Base-by-base conservation (phyloP, 1,140 invertebrate genomes). In the Andrena cerasifolii region DNA sequence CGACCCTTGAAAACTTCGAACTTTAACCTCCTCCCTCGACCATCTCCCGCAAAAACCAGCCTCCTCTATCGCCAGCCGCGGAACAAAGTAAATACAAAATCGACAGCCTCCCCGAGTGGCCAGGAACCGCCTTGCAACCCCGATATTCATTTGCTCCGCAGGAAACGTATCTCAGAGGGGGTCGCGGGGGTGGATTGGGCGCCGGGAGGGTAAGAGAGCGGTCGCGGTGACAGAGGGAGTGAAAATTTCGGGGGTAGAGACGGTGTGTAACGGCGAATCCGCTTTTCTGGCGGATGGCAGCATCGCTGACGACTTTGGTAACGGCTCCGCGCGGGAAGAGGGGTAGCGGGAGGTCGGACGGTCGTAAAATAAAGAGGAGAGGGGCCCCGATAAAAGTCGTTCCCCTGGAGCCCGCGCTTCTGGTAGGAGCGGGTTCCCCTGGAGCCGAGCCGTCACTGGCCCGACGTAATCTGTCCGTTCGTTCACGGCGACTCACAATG, bases 401-500 rank as follows among this genome's bases (percentile, higher is more conserved):
- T 84, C 84, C 45, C 54, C 49, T 58, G 73, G 72, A 80, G 68
- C 62, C 31, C 53, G 33, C 53, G 58, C 49, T 43, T 21, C 75
- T 73, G 58, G 80, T 78, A 81, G 81, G 82, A 77, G 59, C 80
- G 68, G 81, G 90, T 91, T 91, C 86, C 88, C 87, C 84, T 86
- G 87, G 83, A 87, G 88, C 88, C 86, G 78, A 86, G 88, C 88
- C 89, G 90, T 91, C 89, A 90, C 89, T 92, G 89, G 89, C 89
- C 90, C 90, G 88, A 90, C 90, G 88, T 92, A 93, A 92, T 93
- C 91, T 92, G 91, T 92, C 90, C 92, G 90, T 91, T 91, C 90
- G 89, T 92, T 92, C 91, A 90, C 90, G 89, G 88, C 89, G 90
- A 91, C 90, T 92, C 91, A 93, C 92, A 92, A 93, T 92, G 91